Conservation (phyloP, 2,888 invertebrate genomes). For the Patella caerulea region DNA sequence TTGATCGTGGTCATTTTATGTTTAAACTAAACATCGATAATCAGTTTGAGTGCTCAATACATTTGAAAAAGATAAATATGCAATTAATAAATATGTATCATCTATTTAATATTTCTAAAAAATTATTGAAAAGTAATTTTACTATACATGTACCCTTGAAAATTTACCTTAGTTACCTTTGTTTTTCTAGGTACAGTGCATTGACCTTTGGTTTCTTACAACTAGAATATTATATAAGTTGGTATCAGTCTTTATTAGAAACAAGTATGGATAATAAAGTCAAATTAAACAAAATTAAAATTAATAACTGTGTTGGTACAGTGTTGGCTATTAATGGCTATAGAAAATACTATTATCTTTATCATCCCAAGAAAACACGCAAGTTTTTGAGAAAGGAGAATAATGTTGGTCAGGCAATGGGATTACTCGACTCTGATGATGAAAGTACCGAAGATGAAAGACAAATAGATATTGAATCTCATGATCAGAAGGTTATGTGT, state of each 20-base stretch:
- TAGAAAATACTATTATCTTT: constrained; percentile 98
- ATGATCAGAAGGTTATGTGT: constrained; percentile 47
- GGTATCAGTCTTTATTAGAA: constrained; percentile 93
- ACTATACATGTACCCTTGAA: background rate
- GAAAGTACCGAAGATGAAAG: constrained; percentile 44
- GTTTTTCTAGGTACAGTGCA: constrained; percentile 87
- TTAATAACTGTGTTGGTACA: constrained; percentile 87
- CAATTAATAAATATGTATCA: too few species aligned
- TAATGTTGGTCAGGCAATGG: constrained; percentile 51
- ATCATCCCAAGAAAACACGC: constrained; percentile 77
- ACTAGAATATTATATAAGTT: constrained; percentile 90
- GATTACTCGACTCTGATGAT: constrained; percentile 48
- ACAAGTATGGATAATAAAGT: constrained; percentile 80
- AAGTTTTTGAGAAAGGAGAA: constrained; percentile 50
- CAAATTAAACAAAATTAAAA: constrained; percentile 87
- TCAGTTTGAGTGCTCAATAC: too few species aligned
- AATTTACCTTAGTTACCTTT: constrained; percentile 1
- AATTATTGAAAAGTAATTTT: background rate
- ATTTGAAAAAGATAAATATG: too few species aligned
- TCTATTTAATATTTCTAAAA: too few species aligned
- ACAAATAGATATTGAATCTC: constrained; percentile 34
- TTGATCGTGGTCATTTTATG: too few species aligned
- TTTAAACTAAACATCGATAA: too few species aligned
- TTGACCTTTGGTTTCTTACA: constrained; percentile 94
- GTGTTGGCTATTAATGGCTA: constrained; percentile 96